These are phyloP conservation scores for Zootoca vivipara DNA, from an alignment of 2,113 vertebrate species.

Conservation along the genomic window DNA sequence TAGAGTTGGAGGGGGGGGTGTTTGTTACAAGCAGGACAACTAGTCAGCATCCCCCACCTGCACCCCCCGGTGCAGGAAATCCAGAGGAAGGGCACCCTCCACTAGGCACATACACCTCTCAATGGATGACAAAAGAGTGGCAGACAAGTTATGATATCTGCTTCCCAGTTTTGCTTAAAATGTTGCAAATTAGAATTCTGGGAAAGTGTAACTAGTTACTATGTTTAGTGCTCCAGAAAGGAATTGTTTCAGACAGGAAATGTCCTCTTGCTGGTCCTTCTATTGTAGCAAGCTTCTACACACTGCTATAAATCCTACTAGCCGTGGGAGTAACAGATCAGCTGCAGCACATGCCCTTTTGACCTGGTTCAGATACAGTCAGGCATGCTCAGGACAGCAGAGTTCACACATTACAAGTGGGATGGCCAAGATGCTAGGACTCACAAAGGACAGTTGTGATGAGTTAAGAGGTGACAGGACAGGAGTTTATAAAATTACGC, in stretches of 20 bases:
- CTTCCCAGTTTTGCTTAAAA: constrained; percentile 13
- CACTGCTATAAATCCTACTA: neutral
- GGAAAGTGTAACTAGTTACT: constrained; percentile 55
- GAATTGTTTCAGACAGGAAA: constrained; percentile 54
- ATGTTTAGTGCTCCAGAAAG: constrained; percentile 37
- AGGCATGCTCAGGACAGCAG: neutral
- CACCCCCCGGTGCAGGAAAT: neutral
- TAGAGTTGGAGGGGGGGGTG: neutral
- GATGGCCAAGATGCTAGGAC: neutral
- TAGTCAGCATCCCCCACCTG: no score
- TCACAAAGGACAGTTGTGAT: neutral
- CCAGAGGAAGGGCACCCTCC: neutral
- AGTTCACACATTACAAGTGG: no score
- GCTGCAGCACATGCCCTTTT: neutral
- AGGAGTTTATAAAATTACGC: no score
- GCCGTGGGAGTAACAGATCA: neutral
- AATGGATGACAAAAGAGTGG: neutral
- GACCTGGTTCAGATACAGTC: neutral
- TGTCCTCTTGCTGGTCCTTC: neutral
- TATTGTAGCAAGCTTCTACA: neutral
- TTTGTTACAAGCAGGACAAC: neutral
- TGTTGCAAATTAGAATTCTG: constrained; percentile 22
- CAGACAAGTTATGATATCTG: constrained; percentile 24
- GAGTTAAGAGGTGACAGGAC: no score
- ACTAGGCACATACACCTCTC: neutral